Conservation (phyloP, 2,113 vertebrate species). For the Stictonetta naevosa region DNA sequence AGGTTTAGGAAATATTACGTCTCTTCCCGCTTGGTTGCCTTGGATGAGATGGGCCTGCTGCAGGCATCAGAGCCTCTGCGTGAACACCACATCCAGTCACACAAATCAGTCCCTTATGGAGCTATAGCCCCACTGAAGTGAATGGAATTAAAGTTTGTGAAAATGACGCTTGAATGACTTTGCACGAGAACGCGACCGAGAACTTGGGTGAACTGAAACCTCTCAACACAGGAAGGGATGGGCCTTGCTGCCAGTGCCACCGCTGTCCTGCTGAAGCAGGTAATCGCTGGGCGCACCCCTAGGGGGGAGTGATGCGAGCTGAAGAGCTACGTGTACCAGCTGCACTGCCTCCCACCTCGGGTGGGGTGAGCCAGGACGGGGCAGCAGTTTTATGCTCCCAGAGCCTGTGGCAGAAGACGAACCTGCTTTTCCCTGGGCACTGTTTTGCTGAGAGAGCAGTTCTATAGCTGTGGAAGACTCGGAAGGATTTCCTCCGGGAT, state of each 20-base stretch:
- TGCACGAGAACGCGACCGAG: no score
- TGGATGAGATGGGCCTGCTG: neutral
- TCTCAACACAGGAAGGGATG: neutral
- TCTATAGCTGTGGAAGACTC: accelerated
- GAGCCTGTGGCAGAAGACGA: neutral
- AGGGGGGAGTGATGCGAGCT: neutral
- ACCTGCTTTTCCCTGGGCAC: neutral
- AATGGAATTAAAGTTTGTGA: neutral
- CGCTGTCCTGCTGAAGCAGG: neutral
- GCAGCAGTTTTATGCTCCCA: neutral
- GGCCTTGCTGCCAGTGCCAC: neutral
- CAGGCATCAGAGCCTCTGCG: neutral
- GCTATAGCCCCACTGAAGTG: neutral
- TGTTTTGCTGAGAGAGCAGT: neutral
- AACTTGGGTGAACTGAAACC: neutral
- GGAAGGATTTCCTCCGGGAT: neutral
- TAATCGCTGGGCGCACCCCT: neutral
- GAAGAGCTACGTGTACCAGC: neutral
- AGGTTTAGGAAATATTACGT: neutral
- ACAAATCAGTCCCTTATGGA: accelerated
- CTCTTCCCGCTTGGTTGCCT: neutral
- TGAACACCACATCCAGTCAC: neutral
- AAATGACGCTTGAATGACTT: no score
- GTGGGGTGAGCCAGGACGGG: neutral
- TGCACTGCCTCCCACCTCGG: neutral